A percentile compares a stretch with the other conserved stretches of the same genome.
Conservation (phyloP, 2,113 vertebrate genomes). For the Neolamprologus sp. region DNA sequence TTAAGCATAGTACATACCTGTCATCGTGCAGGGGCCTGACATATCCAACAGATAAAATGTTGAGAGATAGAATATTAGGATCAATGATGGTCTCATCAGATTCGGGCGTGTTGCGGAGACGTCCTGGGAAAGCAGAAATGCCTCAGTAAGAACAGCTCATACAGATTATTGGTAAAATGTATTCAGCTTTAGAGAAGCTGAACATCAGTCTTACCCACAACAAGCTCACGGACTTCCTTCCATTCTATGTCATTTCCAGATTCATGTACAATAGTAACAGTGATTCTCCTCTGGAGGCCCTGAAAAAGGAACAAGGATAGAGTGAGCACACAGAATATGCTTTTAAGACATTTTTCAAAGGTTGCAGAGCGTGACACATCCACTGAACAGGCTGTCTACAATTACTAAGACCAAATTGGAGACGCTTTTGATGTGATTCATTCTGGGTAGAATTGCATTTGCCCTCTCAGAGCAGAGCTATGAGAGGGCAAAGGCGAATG, state of each 20-base stretch:
- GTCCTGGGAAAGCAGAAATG: slow-evolving; percentile 67
- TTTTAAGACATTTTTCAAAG: background rate
- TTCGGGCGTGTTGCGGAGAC: slow-evolving; percentile 90
- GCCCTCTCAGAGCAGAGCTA: background rate
- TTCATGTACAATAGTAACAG: slow-evolving; percentile 91
- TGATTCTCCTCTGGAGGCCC: slow-evolving; percentile 95
- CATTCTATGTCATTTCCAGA: slow-evolving; percentile 85
- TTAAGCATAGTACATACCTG: slow-evolving; percentile 72
- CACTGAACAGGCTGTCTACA: background rate
- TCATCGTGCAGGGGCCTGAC: slow-evolving; percentile 85
- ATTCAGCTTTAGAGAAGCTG: background rate
- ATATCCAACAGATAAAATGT: slow-evolving; percentile 88
- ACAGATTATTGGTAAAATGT: background rate
- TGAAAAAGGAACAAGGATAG: slow-evolving; percentile 30
- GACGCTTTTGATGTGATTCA: background rate
- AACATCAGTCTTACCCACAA: slow-evolving; percentile 81
- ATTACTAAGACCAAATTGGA: background rate
- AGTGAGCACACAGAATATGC: background rate
- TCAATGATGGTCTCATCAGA: slow-evolving; percentile 89
- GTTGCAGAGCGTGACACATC: background rate
- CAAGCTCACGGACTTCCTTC: slow-evolving; percentile 93
- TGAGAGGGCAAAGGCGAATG: background rate
- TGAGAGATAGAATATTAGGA: slow-evolving; percentile 93
- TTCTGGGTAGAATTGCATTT: background rate
- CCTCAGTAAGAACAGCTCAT: background rate